Evolutionary conservation across 2,797 vertebrate genomes (phyloP).

Genomic region (Leptoclinus maculatus): DNA sequence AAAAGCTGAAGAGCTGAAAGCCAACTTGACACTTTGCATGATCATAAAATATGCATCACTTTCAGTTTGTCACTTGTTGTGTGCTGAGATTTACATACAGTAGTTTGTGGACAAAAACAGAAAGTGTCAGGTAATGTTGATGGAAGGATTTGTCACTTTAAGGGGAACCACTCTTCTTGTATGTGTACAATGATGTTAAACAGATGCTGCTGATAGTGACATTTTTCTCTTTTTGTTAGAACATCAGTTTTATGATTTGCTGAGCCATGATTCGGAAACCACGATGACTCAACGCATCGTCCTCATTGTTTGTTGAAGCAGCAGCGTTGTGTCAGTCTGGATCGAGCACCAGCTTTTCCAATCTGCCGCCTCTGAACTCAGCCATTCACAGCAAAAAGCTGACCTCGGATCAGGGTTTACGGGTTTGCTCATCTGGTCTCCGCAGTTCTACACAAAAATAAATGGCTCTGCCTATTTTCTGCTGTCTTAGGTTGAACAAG

Average conservation of each 20-base stretch:
- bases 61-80: constrained; percentile 17
- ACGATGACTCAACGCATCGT: constrained; percentile 12
- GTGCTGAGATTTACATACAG: constrained; percentile 6
- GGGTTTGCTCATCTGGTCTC: constrained; percentile 43
- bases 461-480: constrained; percentile 49
- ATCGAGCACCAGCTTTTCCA: constrained; percentile 32
- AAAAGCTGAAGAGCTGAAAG: constrained; percentile 46
- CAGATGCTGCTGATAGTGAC: neutral
- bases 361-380: constrained; percentile 44
- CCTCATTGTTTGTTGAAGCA: constrained; percentile 16
- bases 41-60: constrained; percentile 42
- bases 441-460: constrained; percentile 30
- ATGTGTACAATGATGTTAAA: neutral
- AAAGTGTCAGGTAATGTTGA: neutral
- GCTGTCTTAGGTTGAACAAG: constrained; percentile 34
- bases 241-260: constrained; percentile 13
- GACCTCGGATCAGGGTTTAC: constrained; percentile 56
- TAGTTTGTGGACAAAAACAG: constrained; percentile 4
- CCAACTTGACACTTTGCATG: constrained; percentile 27
- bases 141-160: constrained; percentile 1
- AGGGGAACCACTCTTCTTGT: neutral
- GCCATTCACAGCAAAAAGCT: constrained; percentile 23
- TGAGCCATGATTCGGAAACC: neutral
- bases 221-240: neutral
- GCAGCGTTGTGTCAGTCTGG: neutral